Evolutionary conservation across 2,113 vertebrate genomes (phyloP), one percentile per base, ranked within the genome.

Genomic region (Brachionichthys hirsutus): DNA sequence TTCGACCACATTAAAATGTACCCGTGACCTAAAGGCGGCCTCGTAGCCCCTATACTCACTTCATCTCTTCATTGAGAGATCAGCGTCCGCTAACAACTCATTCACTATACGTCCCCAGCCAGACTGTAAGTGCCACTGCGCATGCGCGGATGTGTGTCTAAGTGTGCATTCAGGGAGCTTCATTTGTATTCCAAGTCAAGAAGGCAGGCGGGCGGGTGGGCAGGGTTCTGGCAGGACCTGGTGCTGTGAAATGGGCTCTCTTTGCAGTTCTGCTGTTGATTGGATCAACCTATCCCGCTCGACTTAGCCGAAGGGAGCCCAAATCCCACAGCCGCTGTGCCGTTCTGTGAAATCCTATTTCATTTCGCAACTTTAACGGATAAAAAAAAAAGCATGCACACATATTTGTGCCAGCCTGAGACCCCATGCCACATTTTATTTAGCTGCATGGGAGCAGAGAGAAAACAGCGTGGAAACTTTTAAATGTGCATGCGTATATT

Each of bases 311-410:
- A 91, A 81, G 83, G 85, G 81, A 86, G 86, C 77, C 80, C 80
- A 89, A 88, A 88, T 88, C 87, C 80, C 82, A 74, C 74, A 84
- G 81, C 76, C 81, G 60, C 80, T 80, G 83, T 60, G 84, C 73
- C 81, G 73, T 87, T 84, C 83, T 82, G 85, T 77, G 74, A 91
- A 88, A 90, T 90, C 89, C 87, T 88, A 87, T 85, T 89, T 88
- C 80, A 84, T 88, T 88, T 90, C 85, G 86, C 85, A 87, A 89
- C 87, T 87, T 89, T 85, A 86, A 82, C 85, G 69, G 88, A 89
- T 83, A 83, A 83, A 86, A 84, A 83, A 83, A 86, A 84, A 81
- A 79, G 66, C 75, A 30, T 78, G 75, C 73, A 56, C 49, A 67
- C 60, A 38, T 55, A 35, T 70, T 67, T 49, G 74, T 85, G 84